These are phyloP conservation scores for Nycticebus coucang DNA, from an alignment of 2,113 vertebrate species.

Conservation along the genomic window DNA sequence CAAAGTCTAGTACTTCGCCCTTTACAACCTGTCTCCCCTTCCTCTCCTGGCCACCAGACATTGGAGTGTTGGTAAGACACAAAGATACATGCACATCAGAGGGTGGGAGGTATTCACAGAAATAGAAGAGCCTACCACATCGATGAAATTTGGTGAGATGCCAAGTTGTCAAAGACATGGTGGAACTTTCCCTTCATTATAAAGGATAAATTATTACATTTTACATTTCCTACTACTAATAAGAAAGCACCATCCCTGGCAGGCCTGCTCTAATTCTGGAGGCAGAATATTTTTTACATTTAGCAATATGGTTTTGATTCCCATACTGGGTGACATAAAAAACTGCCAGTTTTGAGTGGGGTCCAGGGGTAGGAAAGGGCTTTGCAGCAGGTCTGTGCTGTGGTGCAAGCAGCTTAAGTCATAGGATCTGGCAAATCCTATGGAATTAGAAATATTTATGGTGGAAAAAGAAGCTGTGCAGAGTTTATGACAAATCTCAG, in stretches of 20 bases:
- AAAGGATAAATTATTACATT: background rate
- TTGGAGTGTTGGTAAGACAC: background rate
- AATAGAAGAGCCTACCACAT: background rate
- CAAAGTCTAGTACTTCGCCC: background rate
- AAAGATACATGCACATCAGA: background rate
- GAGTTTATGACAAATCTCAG: slow-evolving; percentile 37
- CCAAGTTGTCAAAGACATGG: background rate
- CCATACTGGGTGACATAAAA: background rate
- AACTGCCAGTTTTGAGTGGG: background rate
- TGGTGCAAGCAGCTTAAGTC: background rate
- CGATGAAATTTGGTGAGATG: background rate
- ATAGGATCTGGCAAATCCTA: background rate
- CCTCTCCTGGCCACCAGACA: background rate
- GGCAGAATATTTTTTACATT: background rate
- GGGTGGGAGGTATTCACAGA: background rate
- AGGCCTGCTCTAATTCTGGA: background rate
- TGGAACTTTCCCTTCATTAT: background rate
- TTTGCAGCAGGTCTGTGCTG: background rate
- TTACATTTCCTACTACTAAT: background rate
- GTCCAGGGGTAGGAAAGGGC: background rate
- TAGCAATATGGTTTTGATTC: background rate
- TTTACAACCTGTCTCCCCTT: background rate
- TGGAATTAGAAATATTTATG: slow-evolving; percentile 41
- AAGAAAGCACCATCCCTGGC: background rate
- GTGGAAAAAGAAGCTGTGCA: slow-evolving; percentile 29